Base-by-base conservation (phyloP, 2,888 invertebrate genomes). In the Lumbricus terrestris region DNA sequence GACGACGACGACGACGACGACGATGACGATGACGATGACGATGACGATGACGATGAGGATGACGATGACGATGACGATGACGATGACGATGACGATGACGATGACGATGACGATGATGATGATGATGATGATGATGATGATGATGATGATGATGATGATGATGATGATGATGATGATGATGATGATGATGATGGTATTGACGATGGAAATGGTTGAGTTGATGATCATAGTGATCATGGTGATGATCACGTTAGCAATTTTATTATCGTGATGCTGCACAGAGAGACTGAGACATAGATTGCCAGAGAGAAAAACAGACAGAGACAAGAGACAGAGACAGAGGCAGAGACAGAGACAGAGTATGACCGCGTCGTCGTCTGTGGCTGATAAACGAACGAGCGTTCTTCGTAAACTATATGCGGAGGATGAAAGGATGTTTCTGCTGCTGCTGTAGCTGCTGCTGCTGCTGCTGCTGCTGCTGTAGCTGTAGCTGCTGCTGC, bases 41-140 rank as follows among this genome's bases (percentile, higher is more conserved):
- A 89, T 91, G 88, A 89, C 91, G 90, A 91, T 91, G 89, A 91
- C 89, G 90, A 91, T 89, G 91, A 91, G 4, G 90, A 91, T 89
- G 91, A 69, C 82, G 90, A 91, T 88, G 91, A 91, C 89, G 90
- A 91, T 89, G 90, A 91, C 91, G 90, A 69, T 83, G 90, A 91
- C 89, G 88, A 89, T 47, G 82, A 85, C 33, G 90, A 90, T 96
- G 23, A 96, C 97, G 89, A 97, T 89, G 89, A 89, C 37, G 69
- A 89, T 33, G 1, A 89, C 13, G 89, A 47, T 16, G 89, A 16
- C 18, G 69, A 89, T 18, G 89, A 69, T 69, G 42, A 16, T 2
- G 16, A 16, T n/a, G 82, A 1, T n/a, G 82, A 23, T 2, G 82
- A 23, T n/a, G 11, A 23, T n/a, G 82, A 89, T 54, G 54, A 89